A percentile compares a stretch with the other conserved stretches of the same genome.
phyloP scores from a whole-genome alignment of 2,797 vertebrate genomes.

The Chrysocyon brachyurus region DNA sequence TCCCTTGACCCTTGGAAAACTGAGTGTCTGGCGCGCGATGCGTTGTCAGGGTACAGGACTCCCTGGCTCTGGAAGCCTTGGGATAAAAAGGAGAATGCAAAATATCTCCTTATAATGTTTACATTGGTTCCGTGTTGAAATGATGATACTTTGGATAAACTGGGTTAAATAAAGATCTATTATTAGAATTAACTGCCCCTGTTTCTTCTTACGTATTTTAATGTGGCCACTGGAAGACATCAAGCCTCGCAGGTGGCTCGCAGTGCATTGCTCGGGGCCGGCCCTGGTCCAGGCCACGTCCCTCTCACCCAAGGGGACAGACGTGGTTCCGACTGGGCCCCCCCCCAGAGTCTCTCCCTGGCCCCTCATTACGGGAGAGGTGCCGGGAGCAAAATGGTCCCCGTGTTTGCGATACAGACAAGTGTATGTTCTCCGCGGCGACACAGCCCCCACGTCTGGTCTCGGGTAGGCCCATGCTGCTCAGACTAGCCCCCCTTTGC shows the following conservation, averaged over 20 bases:
- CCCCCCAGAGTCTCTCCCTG: neutral
- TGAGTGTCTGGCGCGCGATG: neutral
- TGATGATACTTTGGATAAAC: neutral
- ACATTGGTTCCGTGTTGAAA: neutral
- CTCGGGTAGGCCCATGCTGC: neutral
- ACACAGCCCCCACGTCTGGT: neutral
- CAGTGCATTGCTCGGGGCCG: neutral
- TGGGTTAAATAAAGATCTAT: conserved; percentile 38
- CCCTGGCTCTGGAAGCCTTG: neutral
- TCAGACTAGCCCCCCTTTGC: neutral
- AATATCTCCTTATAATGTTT: neutral
- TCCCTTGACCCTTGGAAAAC: neutral
- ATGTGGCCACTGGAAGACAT: neutral
- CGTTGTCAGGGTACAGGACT: neutral
- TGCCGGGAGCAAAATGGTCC: neutral
- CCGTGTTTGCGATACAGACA: neutral
- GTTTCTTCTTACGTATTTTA: neutral
- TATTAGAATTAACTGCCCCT: neutral
- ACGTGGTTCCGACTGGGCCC: neutral
- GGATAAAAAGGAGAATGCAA: neutral
- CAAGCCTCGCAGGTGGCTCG: neutral
- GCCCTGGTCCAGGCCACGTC: neutral
- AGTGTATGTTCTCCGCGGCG: neutral
- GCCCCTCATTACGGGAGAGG: neutral
- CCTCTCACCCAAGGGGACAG: neutral